Percentiles rank a stretch among this genome's conserved stretches.
Conservation (phyloP, 1,140 invertebrate species). For the Archivesica marissinica region DNA sequence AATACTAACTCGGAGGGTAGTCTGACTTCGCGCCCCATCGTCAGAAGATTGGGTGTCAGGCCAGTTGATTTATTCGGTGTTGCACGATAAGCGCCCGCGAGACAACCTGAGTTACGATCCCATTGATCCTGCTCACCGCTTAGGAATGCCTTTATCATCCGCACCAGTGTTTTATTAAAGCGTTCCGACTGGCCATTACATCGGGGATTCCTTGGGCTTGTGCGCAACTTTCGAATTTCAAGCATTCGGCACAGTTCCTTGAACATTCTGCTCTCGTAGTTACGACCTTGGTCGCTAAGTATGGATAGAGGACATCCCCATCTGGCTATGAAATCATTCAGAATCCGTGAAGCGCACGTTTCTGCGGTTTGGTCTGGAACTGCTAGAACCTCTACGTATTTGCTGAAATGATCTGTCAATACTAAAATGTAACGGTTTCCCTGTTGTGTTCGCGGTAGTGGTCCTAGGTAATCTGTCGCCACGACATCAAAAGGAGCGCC, state of each 20-base stretch:
- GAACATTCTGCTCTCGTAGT: conserved; percentile 37
- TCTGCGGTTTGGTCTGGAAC: conserved; percentile 5
- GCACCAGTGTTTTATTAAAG: conserved; percentile 72
- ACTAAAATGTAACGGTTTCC: conserved; percentile 44
- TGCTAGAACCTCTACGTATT: conserved; percentile 17
- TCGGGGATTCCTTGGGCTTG: conserved; percentile 50
- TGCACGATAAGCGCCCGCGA: conserved; percentile 53
- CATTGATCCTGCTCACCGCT: conserved; percentile 52
- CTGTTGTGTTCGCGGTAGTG: not conserved
- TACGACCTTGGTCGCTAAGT: not conserved
- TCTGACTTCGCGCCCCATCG: conserved; percentile 65
- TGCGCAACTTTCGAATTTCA: conserved; percentile 32
- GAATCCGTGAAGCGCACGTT: not conserved
- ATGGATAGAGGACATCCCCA: conserved; percentile 10
- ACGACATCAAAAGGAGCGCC: conserved; percentile 15
- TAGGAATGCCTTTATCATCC: conserved; percentile 72
- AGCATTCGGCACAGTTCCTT: conserved; percentile 43
- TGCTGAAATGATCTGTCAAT: conserved; percentile 35
- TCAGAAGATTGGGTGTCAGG: conserved; percentile 63
- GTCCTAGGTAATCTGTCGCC: not conserved
- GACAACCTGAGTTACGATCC: conserved; percentile 59
- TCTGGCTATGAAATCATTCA: conserved; percentile 7
- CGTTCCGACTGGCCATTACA: conserved; percentile 71
- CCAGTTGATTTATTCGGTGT: conserved; percentile 61
- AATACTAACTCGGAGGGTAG: conserved; percentile 62